Evolutionary conservation across 2,888 invertebrate genomes (phyloP).

Genomic region (Zygaena filipendulae): DNA sequence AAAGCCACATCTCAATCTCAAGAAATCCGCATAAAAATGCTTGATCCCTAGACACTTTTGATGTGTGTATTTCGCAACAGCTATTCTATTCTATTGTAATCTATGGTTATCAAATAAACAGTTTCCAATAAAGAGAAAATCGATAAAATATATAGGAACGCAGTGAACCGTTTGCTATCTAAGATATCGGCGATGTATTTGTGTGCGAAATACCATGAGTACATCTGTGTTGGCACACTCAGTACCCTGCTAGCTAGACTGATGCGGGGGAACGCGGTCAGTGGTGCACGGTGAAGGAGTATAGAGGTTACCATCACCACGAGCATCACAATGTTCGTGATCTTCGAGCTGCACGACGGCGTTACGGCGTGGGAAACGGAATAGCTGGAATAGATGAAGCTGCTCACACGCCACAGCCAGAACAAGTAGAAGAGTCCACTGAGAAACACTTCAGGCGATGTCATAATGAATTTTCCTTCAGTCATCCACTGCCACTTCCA

Average conservation of each 20-base stretch:
- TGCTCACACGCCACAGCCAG: constrained; percentile 27
- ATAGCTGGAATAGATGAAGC: constrained; percentile 26
- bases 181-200: constrained; percentile 22
- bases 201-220: constrained; percentile 26
- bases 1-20: no score
- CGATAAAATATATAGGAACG: constrained; percentile 21
- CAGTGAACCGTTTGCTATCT: constrained; percentile 21
- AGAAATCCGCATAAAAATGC: no score
- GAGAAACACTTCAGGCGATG: constrained; percentile 18
- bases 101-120: constrained; percentile 25
- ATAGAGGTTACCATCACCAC: constrained; percentile 17
- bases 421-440: constrained; percentile 19
- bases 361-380: constrained; percentile 23
- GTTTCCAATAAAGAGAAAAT: constrained; percentile 26
- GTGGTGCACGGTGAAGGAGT: constrained; percentile 20
- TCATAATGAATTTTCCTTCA: no score
- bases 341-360: constrained; percentile 15
- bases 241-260: constrained; percentile 27
- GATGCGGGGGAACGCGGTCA: constrained; percentile 23
- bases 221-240: constrained; percentile 28
- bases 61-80: no score
- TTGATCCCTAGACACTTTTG: no score
- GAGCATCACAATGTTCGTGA: constrained; percentile 19
- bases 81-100: constrained; percentile 25
- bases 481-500: no score